phyloP scores from a whole-genome alignment of 2,797 vertebrate genomes.

The Sandelia bainsii region DNA sequence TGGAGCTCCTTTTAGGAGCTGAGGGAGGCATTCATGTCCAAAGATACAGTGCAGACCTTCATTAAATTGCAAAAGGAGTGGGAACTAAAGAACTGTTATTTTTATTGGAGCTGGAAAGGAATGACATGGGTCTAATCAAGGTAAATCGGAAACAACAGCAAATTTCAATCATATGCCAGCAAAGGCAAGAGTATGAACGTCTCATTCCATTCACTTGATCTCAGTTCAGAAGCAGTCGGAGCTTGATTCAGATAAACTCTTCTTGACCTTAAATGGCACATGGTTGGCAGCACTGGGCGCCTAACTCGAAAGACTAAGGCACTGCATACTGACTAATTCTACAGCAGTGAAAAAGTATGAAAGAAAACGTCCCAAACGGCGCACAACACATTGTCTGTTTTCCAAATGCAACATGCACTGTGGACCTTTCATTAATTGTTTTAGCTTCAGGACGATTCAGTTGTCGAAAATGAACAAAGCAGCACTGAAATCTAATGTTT shows the following conservation, averaged over 20 bases:
- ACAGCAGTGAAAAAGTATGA: slow-evolving; percentile 59
- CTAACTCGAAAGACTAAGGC: slow-evolving; percentile 46
- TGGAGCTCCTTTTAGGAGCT: slow-evolving; percentile 11
- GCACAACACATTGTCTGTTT: slow-evolving; percentile 4
- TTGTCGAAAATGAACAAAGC: slow-evolving; percentile 1
- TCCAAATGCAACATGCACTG: background rate
- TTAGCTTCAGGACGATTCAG: background rate
- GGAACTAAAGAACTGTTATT: slow-evolving; percentile 21
- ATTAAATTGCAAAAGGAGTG: slow-evolving; percentile 20
- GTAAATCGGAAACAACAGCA: slow-evolving; percentile 67
- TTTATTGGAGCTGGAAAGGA: slow-evolving; percentile 41
- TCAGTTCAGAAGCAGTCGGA: slow-evolving; percentile 55
- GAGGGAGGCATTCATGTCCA: slow-evolving; percentile 32
- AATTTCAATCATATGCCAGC: slow-evolving; percentile 50
- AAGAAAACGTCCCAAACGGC: slow-evolving; percentile 25
- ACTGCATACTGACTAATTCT: slow-evolving; percentile 57
- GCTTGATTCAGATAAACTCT: slow-evolving; percentile 64
- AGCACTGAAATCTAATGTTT: background rate
- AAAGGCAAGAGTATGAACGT: slow-evolving; percentile 39
- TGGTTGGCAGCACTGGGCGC: slow-evolving; percentile 42
- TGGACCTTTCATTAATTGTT: too few species aligned
- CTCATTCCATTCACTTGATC: slow-evolving; percentile 69
- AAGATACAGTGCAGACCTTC: slow-evolving; percentile 38
- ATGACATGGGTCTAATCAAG: slow-evolving; percentile 64
- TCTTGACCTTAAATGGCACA: slow-evolving; percentile 67